Evolutionary conservation across 1,140 invertebrate species (phyloP).

Genomic region (Alviniconcha marisindica): DNA sequence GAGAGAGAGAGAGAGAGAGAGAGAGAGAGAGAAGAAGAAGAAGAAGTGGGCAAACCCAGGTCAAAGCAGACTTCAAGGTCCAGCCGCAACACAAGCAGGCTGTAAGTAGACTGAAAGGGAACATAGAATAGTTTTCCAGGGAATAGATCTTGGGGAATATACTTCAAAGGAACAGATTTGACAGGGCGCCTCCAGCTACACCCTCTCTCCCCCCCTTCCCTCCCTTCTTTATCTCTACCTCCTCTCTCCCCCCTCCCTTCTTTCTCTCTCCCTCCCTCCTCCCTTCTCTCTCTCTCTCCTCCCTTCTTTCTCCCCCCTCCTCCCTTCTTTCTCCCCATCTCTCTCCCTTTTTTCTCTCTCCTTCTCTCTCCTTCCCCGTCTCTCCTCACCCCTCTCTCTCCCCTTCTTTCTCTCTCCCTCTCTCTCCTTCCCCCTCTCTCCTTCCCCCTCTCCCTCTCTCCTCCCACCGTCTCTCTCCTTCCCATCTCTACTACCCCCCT

Average conservation of each 20-base stretch:
- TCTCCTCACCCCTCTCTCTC: too few relatives aligned
- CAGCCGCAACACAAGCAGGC: neutral
- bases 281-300: conserved; percentile 2
- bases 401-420: neutral
- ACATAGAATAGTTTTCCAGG: neutral
- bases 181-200: neutral
- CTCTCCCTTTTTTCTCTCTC: too few relatives aligned
- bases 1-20: too few relatives aligned
- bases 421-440: neutral
- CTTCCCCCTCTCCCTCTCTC: neutral
- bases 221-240: neutral
- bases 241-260: neutral
- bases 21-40: conserved; percentile 15
- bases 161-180: neutral
- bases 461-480: too few relatives aligned
- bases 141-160: neutral
- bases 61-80: neutral
- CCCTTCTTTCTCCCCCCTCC: neutral
- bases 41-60: too few relatives aligned
- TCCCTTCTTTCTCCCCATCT: neutral
- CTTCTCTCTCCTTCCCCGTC: too few relatives aligned
- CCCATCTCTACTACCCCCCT: too few relatives aligned
- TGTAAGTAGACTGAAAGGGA: neutral
- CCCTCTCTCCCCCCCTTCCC: conserved; percentile 27
- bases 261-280: conserved; percentile 13